Conservation (phyloP, 1,140 invertebrate species). For the Coenobita brevimanus region DNA sequence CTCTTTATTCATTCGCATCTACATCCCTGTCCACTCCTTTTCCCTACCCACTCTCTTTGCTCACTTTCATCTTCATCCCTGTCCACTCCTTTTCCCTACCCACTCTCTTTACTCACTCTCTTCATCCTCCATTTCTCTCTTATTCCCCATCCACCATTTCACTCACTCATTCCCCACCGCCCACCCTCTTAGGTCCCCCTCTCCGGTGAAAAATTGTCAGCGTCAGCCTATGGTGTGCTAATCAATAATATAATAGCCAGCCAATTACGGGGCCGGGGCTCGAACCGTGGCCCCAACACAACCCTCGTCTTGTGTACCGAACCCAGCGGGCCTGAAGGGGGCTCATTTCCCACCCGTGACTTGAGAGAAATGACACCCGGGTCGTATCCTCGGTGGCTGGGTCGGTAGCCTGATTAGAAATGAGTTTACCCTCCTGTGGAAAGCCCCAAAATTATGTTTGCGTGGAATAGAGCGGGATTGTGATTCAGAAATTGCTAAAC, state of each 20-base stretch:
- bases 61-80: background rate
- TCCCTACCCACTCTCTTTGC: too few relatives aligned
- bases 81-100: background rate
- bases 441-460: too few relatives aligned
- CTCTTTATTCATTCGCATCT: background rate
- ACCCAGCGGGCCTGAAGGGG: too few relatives aligned
- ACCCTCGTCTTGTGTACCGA: too few relatives aligned
- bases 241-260: constrained; percentile 48
- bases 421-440: too few relatives aligned
- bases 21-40: background rate
- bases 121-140: background rate
- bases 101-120: background rate
- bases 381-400: too few relatives aligned
- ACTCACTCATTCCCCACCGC: background rate
- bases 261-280: constrained; percentile 37
- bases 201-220: constrained; percentile 40
- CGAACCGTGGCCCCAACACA: background rate
- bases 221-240: constrained; percentile 45
- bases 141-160: background rate
- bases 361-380: too few relatives aligned
- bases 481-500: too few relatives aligned
- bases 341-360: too few relatives aligned
- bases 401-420: too few relatives aligned
- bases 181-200: background rate
- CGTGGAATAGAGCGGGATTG: too few relatives aligned